Evolutionary conservation across 2,113 vertebrate species (phyloP).

Genomic region (Rostratula benghalensis): DNA sequence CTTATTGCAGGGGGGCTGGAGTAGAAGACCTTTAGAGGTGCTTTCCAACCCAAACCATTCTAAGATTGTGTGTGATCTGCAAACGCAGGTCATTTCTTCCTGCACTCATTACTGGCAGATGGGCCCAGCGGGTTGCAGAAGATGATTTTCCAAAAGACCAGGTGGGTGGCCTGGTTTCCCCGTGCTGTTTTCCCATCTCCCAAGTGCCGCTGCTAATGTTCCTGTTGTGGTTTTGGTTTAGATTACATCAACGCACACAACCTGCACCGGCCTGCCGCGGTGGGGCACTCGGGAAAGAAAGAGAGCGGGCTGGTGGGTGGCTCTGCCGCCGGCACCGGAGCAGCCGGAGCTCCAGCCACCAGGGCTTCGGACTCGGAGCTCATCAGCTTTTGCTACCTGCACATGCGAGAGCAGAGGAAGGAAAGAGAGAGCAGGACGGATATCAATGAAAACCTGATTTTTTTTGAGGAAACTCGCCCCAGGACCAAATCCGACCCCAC

Average conservation of each 20-base stretch:
- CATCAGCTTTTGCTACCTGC: conserved; percentile 94
- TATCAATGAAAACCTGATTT: conserved; percentile 95
- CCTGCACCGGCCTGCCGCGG: conserved; percentile 78
- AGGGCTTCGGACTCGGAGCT: conserved; percentile 86
- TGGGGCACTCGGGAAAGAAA: conserved; percentile 83
- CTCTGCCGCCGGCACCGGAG: conserved; percentile 73
- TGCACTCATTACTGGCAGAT: neutral
- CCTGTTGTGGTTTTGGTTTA: conserved; percentile 83
- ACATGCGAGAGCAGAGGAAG: conserved; percentile 92
- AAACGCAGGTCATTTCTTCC: neutral
- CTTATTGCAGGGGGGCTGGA: neutral
- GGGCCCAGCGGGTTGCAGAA: neutral
- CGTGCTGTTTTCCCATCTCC: neutral
- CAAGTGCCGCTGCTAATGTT: neutral
- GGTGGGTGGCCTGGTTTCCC: neutral
- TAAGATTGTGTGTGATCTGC: neutral
- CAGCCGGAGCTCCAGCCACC: conserved; percentile 72
- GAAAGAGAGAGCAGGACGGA: conserved; percentile 84
- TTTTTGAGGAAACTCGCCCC: conserved; percentile 85
- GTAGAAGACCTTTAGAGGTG: neutral
- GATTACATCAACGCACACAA: conserved; percentile 92
- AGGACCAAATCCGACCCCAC: conserved; percentile 96
- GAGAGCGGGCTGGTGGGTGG: conserved; percentile 86
- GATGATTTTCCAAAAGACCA: neutral
- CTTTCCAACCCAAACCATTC: neutral